Percentiles rank a stretch among this genome's conserved stretches.
Evolutionary conservation across 1,140 invertebrate genomes (phyloP).

Genomic region (Magallana gigas): DNA sequence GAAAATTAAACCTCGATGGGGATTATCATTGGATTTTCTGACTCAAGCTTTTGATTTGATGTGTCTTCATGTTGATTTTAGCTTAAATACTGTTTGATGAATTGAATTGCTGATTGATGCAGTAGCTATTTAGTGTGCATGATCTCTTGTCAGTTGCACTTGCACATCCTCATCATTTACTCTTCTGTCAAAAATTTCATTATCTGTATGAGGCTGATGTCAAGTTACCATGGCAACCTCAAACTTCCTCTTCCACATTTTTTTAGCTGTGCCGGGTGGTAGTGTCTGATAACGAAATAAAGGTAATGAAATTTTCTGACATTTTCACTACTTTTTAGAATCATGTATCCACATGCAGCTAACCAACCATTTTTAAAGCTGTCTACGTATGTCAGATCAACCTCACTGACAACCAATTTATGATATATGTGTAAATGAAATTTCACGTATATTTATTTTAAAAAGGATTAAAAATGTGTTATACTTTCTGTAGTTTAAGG

Average conservation of each 20-base stretch:
- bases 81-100: too few species aligned
- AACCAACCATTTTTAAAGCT: background rate
- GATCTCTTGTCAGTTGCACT: conserved; percentile 1
- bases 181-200: conserved; percentile 41
- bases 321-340: conserved; percentile 22
- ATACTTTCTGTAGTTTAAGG: conserved; percentile 12
- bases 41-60: too few species aligned
- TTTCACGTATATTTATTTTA: background rate
- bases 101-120: background rate
- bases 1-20: too few species aligned
- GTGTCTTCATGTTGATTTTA: too few species aligned
- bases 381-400: background rate
- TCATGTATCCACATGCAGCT: conserved; percentile 2
- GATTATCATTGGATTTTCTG: too few species aligned
- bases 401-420: background rate
- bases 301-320: conserved; percentile 47
- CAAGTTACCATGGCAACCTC: conserved; percentile 21
- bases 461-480: background rate
- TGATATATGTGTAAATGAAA: background rate
- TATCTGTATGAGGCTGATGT: conserved; percentile 31
- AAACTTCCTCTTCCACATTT: conserved; percentile 21
- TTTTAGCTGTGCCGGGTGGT: conserved; percentile 45
- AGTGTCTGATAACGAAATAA: conserved; percentile 45
- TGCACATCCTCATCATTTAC: conserved; percentile 19
- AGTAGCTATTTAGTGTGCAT: background rate